These are phyloP conservation scores for Drosophila fuyamai DNA, from an alignment of 1,140 invertebrate species.

Conservation along the genomic window DNA sequence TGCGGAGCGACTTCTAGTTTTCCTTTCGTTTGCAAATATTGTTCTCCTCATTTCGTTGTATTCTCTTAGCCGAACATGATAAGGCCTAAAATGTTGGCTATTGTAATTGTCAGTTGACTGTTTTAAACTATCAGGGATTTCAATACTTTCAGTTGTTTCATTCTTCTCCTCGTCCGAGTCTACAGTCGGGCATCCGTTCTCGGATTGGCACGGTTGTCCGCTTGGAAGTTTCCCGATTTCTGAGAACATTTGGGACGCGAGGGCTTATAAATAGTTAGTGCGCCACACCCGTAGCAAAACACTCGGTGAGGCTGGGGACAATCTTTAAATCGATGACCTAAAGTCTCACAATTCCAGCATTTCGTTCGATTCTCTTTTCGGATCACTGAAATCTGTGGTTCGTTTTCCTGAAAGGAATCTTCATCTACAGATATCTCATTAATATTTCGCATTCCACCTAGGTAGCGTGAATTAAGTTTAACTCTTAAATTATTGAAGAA, in stretches of 20 bases:
- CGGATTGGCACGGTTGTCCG: neutral
- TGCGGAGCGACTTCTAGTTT: neutral
- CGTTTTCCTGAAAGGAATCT: neutral
- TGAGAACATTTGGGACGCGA: no score
- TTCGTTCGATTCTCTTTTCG: neutral
- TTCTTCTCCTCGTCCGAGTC: neutral
- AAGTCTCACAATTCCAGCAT: neutral
- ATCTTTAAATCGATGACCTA: constrained; percentile 1
- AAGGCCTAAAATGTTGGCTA: neutral
- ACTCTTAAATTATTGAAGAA: no score
- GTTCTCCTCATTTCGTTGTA: neutral
- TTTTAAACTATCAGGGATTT: neutral
- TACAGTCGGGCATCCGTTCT: neutral
- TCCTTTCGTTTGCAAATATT: no score
- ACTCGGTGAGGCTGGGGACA: neutral
- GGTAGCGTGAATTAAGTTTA: no score
- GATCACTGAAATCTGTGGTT: neutral
- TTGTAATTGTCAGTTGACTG: no score
- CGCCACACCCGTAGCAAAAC: no score
- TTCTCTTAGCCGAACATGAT: neutral
- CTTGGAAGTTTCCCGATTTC: no score
- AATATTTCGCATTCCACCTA: neutral
- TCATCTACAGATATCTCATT: neutral
- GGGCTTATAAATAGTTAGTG: no score
- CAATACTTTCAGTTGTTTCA: neutral